Evolutionary conservation across 2,888 invertebrate genomes (phyloP).

Genomic region (Epistrophe grossulariae): DNA sequence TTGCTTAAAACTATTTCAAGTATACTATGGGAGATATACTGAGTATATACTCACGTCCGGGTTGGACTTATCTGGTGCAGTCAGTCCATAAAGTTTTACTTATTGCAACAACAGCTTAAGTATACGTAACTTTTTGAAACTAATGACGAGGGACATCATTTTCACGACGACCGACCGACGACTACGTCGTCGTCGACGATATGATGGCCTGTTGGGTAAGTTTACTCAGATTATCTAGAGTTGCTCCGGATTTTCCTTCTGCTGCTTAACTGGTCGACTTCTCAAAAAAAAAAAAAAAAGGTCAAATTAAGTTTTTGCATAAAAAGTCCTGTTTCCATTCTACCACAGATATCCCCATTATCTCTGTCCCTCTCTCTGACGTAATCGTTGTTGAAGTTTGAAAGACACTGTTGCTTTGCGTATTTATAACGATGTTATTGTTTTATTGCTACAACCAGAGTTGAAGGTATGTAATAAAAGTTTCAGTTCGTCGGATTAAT

Average conservation of each 20-base stretch:
- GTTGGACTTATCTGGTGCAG: slow-evolving; percentile 53
- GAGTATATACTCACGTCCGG: not conserved
- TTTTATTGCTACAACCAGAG: slow-evolving; percentile 37
- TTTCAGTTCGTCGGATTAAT: slow-evolving; percentile 68
- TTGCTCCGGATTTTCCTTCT: not conserved
- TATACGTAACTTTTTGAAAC: slow-evolving; percentile 58
- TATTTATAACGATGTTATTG: slow-evolving; percentile 29
- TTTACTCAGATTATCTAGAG: slow-evolving; percentile 39
- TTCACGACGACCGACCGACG: slow-evolving; percentile 6
- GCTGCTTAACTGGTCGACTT: slow-evolving; percentile 4
- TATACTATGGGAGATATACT: not conserved
- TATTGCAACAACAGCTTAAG: slow-evolving; percentile 63
- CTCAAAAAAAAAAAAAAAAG: slow-evolving; percentile 4
- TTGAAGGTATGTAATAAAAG: slow-evolving; percentile 59
- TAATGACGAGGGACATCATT: slow-evolving; percentile 65
- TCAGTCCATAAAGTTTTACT: slow-evolving; percentile 60
- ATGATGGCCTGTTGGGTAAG: not conserved
- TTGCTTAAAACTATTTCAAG: slow-evolving; percentile 40
- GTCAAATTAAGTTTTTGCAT: slow-evolving; percentile 18
- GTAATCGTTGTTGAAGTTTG: slow-evolving; percentile 29
- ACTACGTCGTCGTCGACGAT: not conserved
- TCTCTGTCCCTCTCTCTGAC: slow-evolving; percentile 4
- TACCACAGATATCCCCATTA: not conserved
- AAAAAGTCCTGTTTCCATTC: slow-evolving; percentile 1
- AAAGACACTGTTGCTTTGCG: slow-evolving; percentile 14